Evolutionary conservation across 2,888 invertebrate genomes (phyloP).

Genomic region (Drosophila merina): DNA sequence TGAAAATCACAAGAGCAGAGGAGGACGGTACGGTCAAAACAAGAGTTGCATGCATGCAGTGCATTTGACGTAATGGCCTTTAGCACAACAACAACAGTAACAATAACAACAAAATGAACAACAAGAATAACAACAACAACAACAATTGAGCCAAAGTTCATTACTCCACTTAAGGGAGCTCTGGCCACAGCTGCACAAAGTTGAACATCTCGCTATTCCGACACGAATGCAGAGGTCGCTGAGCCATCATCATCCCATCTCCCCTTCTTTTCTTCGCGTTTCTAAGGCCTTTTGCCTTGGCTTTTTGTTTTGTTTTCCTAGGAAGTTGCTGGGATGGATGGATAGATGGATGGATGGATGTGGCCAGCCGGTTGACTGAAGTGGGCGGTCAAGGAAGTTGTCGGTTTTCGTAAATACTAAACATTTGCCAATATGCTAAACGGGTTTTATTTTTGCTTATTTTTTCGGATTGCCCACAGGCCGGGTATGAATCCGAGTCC

Average conservation of each 20-base stretch:
- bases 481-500: background rate
- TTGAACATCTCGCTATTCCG: constrained; percentile 51
- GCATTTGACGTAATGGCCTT: constrained; percentile 74
- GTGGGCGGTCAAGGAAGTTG: constrained; percentile 79
- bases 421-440: constrained; percentile 73
- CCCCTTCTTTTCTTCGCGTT: constrained; percentile 15
- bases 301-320: constrained; percentile 46
- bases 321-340: constrained; percentile 45
- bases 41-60: constrained; percentile 68
- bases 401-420: constrained; percentile 59
- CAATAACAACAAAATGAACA: constrained; percentile 43
- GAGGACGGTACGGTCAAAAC: constrained; percentile 37
- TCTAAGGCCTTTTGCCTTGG: constrained; percentile 27
- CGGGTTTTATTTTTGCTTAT: constrained; percentile 52
- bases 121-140: constrained; percentile 23
- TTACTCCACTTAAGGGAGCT: constrained; percentile 74
- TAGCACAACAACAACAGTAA: constrained; percentile 36
- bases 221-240: constrained; percentile 57
- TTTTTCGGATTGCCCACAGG: constrained; percentile 1
- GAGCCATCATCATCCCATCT: constrained; percentile 46
- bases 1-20: constrained; percentile 48
- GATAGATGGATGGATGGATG: constrained; percentile 11
- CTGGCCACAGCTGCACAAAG: constrained; percentile 59
- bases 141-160: constrained; percentile 67
- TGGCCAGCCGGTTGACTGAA: constrained; percentile 40